Conservation (phyloP, 2,888 invertebrate genomes). For the Cephalotes varians region DNA sequence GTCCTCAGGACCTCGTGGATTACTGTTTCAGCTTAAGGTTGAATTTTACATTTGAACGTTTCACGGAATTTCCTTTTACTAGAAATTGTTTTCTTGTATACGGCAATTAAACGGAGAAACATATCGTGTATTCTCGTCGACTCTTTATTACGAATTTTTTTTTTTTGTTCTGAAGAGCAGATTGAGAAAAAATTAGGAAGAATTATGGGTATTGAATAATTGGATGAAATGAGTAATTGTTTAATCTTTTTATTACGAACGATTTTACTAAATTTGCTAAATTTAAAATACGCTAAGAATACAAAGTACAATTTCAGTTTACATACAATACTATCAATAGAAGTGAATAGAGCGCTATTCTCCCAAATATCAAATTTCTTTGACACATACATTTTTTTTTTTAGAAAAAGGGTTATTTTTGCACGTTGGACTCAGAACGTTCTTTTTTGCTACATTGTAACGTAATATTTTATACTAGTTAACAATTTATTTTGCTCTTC, state of each 20-base stretch:
- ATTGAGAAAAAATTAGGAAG: neutral
- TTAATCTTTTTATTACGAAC: neutral
- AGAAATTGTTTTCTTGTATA: neutral
- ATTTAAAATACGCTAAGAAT: neutral
- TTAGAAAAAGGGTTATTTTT: neutral
- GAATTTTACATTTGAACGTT: slow-evolving; percentile 15
- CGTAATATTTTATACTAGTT: slow-evolving; percentile 17
- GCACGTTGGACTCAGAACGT: neutral
- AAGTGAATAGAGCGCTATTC: slow-evolving; percentile 9
- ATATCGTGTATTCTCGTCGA: neutral
- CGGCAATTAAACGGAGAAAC: neutral
- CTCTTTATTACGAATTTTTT: neutral
- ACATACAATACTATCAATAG: neutral
- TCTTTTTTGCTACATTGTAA: neutral
- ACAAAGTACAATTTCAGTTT: neutral
- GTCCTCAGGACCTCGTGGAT: neutral
- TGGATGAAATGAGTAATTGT: neutral
- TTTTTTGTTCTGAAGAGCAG: neutral
- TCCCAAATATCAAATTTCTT: slow-evolving; percentile 27
- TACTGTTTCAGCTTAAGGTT: neutral
- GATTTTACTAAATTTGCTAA: neutral
- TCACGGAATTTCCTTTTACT: neutral
- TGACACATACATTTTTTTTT: neutral
- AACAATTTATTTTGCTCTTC: slow-evolving; percentile 17
- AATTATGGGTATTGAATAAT: neutral